Evolutionary conservation across 2,888 invertebrate genomes (phyloP).

Genomic region (Eupithecia pulchellata): DNA sequence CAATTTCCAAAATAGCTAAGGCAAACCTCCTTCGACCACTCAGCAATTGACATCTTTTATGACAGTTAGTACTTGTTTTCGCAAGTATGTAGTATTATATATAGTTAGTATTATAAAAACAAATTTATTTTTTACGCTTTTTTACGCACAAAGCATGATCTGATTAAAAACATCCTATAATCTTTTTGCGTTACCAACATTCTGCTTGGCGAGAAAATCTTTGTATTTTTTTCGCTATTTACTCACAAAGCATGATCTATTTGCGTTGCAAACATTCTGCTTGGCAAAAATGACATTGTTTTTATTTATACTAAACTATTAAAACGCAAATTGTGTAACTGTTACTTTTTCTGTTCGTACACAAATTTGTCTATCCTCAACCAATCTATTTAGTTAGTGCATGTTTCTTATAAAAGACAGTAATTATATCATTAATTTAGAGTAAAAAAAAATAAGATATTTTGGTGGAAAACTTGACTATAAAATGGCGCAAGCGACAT

Average conservation of each 20-base stretch:
- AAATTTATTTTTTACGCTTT: too few species aligned
- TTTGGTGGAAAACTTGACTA: background rate
- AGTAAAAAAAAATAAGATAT: background rate
- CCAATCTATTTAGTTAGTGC: background rate
- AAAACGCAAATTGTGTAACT: background rate
- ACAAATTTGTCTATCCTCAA: background rate
- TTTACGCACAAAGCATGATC: too few species aligned
- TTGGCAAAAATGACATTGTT: too few species aligned
- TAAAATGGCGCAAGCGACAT: background rate
- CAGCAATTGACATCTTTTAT: background rate
- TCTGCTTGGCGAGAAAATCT: too few species aligned
- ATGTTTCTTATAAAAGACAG: background rate
- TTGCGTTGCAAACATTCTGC: too few species aligned
- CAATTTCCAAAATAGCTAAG: background rate
- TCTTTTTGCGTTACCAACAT: too few species aligned
- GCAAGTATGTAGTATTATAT: too few species aligned
- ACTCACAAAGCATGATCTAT: too few species aligned
- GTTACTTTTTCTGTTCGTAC: background rate
- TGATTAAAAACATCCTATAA: too few species aligned
- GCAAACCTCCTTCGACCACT: background rate
- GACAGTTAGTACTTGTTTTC: background rate
- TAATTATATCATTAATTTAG: background rate
- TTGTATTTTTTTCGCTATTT: background rate
- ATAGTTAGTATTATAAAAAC: background rate
- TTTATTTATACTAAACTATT: background rate